Percentiles rank a stretch among this genome's conserved stretches.
Evolutionary conservation across 1,140 invertebrate genomes (phyloP).

Genomic region (Macrobrachium nipponense): DNA sequence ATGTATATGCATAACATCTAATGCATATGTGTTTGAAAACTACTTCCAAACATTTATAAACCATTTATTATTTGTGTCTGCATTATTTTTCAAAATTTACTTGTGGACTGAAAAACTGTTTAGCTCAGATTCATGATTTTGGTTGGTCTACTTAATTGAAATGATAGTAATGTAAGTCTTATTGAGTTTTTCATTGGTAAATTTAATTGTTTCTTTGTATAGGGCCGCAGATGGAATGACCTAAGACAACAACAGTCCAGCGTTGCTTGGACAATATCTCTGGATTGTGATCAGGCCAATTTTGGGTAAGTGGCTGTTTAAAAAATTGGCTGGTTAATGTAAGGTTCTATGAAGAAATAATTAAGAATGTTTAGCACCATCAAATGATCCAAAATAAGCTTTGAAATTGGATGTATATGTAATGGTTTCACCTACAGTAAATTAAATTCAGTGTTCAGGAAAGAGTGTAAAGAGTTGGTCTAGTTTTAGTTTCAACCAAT

Average conservation of each 20-base stretch:
- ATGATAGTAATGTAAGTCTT: background rate
- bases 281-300: conserved; percentile 59
- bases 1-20: too few relatives aligned
- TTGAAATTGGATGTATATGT: too few relatives aligned
- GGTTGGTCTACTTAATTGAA: background rate
- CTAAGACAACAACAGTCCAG: conserved; percentile 25
- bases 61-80: too few relatives aligned
- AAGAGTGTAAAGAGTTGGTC: too few relatives aligned
- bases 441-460: too few relatives aligned
- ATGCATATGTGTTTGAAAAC: too few relatives aligned
- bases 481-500: too few relatives aligned
- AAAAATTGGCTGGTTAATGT: background rate
- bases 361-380: background rate
- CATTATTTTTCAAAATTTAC: too few relatives aligned
- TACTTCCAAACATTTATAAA: too few relatives aligned
- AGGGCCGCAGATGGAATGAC: conserved; percentile 58
- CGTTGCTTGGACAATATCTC: conserved; percentile 52
- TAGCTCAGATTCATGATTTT: background rate
- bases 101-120: too few relatives aligned
- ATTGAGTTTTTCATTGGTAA: background rate
- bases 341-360: conserved; percentile 1
- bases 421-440: too few relatives aligned
- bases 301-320: conserved; percentile 46
- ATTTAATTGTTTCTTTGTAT: background rate
- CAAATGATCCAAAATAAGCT: too few relatives aligned